Evolutionary conservation across 2,888 invertebrate genomes (phyloP), one percentile per base, ranked within the genome.

Genomic region (Xanthorhoe spadicearia): DNA sequence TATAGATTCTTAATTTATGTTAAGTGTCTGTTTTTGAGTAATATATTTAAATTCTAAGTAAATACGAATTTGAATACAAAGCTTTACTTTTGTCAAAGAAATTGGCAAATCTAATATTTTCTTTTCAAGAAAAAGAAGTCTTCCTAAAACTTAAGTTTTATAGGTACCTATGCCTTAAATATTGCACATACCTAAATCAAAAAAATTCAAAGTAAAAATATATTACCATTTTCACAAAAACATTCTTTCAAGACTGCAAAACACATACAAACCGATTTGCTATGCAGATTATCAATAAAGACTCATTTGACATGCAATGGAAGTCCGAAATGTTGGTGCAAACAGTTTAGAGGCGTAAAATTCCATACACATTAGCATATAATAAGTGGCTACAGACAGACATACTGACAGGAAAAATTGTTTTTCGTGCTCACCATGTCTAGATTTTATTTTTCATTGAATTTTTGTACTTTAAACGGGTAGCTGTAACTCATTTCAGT

Each of bases 201-300:
- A n/a, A 28, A 2, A 28, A 28, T 28, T 28, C 28, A 28, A 28
- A 28, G 28, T 38, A 38, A 38, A 49, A 32, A 32, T 17, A 10
- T 10, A 32, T 60, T 35, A 48, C 48, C 9, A 15, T 51, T 51
- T 64, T 59, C 48, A 52, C 46, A 17, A 56, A 28, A 48, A 35
- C 50, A 46, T 51, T 35, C 48, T 49, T 55, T 63, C 17, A 56
- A 28, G 51, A 51, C 28, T 46, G 61, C 43, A 58, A 61, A 65
- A 60, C 28, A 52, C 51, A 48, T 28, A 61, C 68, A 62, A 58
- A 64, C 55, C 65, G n/a, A 56, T 64, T 68, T 68, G 54, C 50
- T 64, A 69, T 71, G 68, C 50, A 71, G 59, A 69, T 71, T 71
- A 70, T 74, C 72, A 74, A 71, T 74, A 69, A 70, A 70, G 53